Evolutionary conservation across 2,888 invertebrate species (phyloP).

Genomic region (Drosophila monieri): DNA sequence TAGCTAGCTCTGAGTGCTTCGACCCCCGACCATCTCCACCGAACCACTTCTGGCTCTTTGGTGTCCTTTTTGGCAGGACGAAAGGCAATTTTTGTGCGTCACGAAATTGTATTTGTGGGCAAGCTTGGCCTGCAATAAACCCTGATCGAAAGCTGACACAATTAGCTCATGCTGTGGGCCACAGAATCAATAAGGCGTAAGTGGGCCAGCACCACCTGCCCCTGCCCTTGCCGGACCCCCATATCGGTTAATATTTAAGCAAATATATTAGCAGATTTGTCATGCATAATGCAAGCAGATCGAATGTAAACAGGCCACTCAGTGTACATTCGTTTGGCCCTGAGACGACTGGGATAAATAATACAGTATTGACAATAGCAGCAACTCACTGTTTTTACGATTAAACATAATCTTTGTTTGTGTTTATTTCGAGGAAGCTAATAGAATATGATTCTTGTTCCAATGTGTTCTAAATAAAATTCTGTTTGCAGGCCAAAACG

Average conservation of each 20-base stretch:
- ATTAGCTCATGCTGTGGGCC: constrained; percentile 61
- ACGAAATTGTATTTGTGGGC: constrained; percentile 40
- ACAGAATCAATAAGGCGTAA: constrained; percentile 36
- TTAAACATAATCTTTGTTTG: not conserved
- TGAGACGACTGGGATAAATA: constrained; percentile 7
- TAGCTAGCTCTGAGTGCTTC: constrained; percentile 19
- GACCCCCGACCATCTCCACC: not conserved
- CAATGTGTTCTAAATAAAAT: not conserved
- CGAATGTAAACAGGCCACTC: constrained; percentile 20
- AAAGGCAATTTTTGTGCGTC: constrained; percentile 66
- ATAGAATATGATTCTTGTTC: not conserved
- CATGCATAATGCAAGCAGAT: constrained; percentile 34
- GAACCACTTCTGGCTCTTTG: constrained; percentile 1
- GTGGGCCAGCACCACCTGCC: constrained; percentile 2
- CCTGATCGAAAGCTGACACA: constrained; percentile 55
- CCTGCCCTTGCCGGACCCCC: not conserved
- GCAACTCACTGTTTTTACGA: not conserved
- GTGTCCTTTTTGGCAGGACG: constrained; percentile 18
- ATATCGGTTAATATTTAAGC: constrained; percentile 43
- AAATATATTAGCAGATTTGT: constrained; percentile 34
- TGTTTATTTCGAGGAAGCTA: not conserved
- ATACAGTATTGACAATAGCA: not conserved
- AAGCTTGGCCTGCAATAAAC: constrained; percentile 59
- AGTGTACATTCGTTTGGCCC: constrained; percentile 8
- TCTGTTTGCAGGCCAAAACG: not conserved